Base-by-base conservation (phyloP, 2,113 vertebrate genomes). In the Myodes glareolus region DNA sequence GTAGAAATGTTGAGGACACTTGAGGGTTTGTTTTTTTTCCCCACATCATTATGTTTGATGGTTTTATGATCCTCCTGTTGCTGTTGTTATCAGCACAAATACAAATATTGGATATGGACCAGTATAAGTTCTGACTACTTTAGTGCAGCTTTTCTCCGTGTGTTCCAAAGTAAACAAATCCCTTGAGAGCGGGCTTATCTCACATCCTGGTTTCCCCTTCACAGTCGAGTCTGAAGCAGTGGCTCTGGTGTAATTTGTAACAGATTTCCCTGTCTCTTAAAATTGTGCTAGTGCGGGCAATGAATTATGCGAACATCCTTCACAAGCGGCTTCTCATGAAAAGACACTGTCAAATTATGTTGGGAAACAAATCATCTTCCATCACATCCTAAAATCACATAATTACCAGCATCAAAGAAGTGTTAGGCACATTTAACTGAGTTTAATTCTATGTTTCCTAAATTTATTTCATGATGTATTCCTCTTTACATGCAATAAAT, bases 161-260 rank as follows among this genome's bases (percentile, higher is more conserved):
- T 90, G 45, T 81, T 90, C 36, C 63, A 91, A 87, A 93, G 50
- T 70, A 91, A 90, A 88, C 39, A 50, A 39, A 94, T 80, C 76
- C 11, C 58, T 1, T 42, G 84, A 72, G 25, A 90, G 50, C 9
- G 50, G 65, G 6, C 23, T 70, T 45, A 31, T n/a, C 23, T 45
- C 47, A 76, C 45, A 65, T 39, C 36, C 29, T 88, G 36, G 6
- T 88, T 84, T 90, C 36, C n/a, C 31, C 85, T 39, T 39, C 52
- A 90, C 13, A 42, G 80, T 94, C 55, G 45, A 75, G 21, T 52
- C 87, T 68, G n/a, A 14, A 45, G 33, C 45, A 63, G 39, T 27
- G 67, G 4, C n/a, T 16, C 25, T 91, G 27, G 50, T 13, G 39
- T 86, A 94, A 93, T 92, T 86, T 68, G 52, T 78, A 94, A 68